Evolutionary conservation across 2,797 vertebrate genomes (phyloP).

Genomic region (Takifugu rubripes): DNA sequence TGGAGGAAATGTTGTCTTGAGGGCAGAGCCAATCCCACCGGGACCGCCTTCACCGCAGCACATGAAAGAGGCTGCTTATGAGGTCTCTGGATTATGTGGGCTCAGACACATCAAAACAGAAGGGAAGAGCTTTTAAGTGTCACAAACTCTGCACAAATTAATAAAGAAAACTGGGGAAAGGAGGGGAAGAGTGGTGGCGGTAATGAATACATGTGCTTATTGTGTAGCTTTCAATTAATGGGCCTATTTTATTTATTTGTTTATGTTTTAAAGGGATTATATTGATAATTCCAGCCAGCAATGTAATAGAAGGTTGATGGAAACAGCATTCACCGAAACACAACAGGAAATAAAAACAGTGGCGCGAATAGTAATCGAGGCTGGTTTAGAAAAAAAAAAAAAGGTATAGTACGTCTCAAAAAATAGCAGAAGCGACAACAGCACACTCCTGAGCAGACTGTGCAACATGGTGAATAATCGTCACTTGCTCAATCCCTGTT

Average conservation of each 20-base stretch:
- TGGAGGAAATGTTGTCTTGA: constrained; percentile 48
- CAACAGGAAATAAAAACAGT: too few relatives aligned
- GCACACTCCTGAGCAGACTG: background rate
- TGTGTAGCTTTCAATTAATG: too few relatives aligned
- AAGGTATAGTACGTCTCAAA: background rate
- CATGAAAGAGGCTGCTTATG: constrained; percentile 41
- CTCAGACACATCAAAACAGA: constrained; percentile 21
- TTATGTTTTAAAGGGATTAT: too few relatives aligned
- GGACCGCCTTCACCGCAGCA: constrained; percentile 37
- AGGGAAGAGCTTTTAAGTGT: constrained; percentile 14
- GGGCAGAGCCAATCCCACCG: constrained; percentile 29
- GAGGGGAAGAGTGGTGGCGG: background rate
- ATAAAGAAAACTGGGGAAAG: constrained; percentile 3
- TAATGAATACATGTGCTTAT: constrained; percentile 7
- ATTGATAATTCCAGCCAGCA: too few relatives aligned
- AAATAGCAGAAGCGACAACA: background rate
- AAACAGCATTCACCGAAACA: too few relatives aligned
- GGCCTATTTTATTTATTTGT: too few relatives aligned
- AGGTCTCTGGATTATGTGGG: constrained; percentile 28
- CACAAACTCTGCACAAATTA: constrained; percentile 17
- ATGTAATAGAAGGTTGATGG: too few relatives aligned
- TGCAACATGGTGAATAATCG: background rate
- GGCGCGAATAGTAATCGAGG: too few relatives aligned
- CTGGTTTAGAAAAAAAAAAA: too few relatives aligned
- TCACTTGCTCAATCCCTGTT: too few relatives aligned